Conservation (phyloP, 2,888 invertebrate genomes). For the Seira ritae region DNA sequence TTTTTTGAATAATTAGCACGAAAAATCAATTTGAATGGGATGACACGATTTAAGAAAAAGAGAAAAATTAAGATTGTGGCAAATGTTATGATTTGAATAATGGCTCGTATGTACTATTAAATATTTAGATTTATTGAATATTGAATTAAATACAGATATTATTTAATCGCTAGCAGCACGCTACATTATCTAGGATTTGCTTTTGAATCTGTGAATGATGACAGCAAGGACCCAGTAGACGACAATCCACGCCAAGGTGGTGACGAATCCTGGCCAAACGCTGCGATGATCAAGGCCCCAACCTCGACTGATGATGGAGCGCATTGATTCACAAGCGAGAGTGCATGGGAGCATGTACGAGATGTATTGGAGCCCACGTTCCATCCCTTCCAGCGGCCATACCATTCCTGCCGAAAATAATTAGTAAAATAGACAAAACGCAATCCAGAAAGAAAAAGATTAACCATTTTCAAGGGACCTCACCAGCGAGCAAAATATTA, state of each 20-base stretch:
- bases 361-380: slow-evolving; percentile 78
- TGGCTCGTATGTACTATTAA: too few species aligned
- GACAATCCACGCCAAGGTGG: slow-evolving; percentile 57
- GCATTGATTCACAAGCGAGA: slow-evolving; percentile 55
- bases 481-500: slow-evolving; percentile 53
- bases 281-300: slow-evolving; percentile 43
- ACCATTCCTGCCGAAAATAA: slow-evolving; percentile 47
- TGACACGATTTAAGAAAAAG: too few species aligned
- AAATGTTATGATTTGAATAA: too few species aligned
- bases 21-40: too few species aligned
- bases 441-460: too few species aligned
- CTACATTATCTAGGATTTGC: slow-evolving; percentile 33
- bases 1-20: too few species aligned
- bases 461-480: neutral
- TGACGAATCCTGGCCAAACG: slow-evolving; percentile 61
- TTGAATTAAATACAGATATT: too few species aligned
- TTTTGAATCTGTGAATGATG: slow-evolving; percentile 33
- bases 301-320: slow-evolving; percentile 61
- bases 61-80: too few species aligned
- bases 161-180: too few species aligned
- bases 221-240: slow-evolving; percentile 55
- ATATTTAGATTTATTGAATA: too few species aligned
- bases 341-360: slow-evolving; percentile 77
- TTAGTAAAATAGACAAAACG: too few species aligned
- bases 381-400: slow-evolving; percentile 81